phyloP scores from a whole-genome alignment of 2,888 invertebrate species.

The Digitonthophagus gazella region DNA sequence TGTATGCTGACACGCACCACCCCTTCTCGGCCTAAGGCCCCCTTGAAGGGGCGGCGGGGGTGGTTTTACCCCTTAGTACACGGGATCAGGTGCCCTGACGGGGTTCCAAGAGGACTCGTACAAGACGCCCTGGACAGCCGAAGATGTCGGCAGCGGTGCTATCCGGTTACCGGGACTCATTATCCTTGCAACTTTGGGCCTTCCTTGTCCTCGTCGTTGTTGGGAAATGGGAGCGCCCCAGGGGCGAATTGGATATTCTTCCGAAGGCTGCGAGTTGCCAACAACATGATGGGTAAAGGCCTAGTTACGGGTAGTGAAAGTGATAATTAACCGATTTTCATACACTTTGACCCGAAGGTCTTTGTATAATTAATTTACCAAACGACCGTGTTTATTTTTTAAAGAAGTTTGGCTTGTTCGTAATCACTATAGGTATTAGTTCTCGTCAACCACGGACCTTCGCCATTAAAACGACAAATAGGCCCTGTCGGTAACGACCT shows the following conservation, averaged over 20 bases:
- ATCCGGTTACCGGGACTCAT: constrained; percentile 23
- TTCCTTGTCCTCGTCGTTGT: background rate
- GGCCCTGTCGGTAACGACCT: background rate
- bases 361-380: too few relatives aligned
- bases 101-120: background rate
- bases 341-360: too few relatives aligned
- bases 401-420: background rate
- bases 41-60: constrained; percentile 18
- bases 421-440: background rate
- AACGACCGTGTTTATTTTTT: too few relatives aligned
- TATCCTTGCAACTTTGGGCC: constrained; percentile 20
- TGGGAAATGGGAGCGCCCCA: background rate
- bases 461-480: background rate
- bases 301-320: background rate
- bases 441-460: background rate
- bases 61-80: constrained; percentile 37
- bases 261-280: background rate
- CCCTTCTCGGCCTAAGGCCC: constrained; percentile 32
- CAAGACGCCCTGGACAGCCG: constrained; percentile 14
- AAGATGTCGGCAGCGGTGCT: constrained; percentile 6
- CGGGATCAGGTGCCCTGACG: constrained; percentile 18
- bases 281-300: background rate
- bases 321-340: background rate
- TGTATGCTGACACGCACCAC: constrained; percentile 47
- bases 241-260: constrained; percentile 21